Conservation (phyloP, 1,140 invertebrate species). For the Lamellibrachia luymesi region DNA sequence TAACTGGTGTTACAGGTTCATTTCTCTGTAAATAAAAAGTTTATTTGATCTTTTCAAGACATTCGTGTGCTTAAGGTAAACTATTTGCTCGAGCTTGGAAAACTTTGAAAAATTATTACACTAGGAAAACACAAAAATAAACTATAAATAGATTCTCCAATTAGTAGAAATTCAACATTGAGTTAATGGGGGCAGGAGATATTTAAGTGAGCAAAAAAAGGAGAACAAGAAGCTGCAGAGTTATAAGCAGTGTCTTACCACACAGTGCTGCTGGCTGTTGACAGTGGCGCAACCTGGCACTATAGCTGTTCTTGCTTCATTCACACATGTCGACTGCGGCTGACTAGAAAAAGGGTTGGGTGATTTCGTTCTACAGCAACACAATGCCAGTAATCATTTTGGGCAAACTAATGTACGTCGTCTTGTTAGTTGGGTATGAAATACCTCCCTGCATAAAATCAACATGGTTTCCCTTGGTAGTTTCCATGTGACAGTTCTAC, state of each 20-base stretch:
- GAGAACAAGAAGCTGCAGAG: not conserved
- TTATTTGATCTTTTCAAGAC: not conserved
- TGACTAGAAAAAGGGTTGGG: not conserved
- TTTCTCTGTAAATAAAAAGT: not conserved
- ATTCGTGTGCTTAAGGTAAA: not conserved
- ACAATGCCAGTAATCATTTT: not conserved
- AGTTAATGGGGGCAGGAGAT: not conserved
- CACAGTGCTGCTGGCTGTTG: not conserved
- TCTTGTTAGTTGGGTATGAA: not conserved
- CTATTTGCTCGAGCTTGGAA: not conserved
- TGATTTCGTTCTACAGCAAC: constrained; percentile 1
- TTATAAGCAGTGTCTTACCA: not conserved
- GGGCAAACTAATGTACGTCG: not conserved
- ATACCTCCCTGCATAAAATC: too few relatives aligned
- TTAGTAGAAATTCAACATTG: not conserved
- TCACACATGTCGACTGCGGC: not conserved
- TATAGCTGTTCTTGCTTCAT: not conserved
- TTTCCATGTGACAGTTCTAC: too few relatives aligned
- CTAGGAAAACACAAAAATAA: too few relatives aligned
- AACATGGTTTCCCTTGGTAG: too few relatives aligned
- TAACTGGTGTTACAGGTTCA: too few relatives aligned
- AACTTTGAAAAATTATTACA: not conserved
- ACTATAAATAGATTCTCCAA: not conserved
- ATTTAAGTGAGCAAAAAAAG: not conserved
- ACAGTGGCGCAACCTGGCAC: not conserved